Percentiles rank a stretch among this genome's conserved stretches.
Evolutionary conservation across 2,113 vertebrate genomes (phyloP).

Genomic region (Pleuronectes platessa): DNA sequence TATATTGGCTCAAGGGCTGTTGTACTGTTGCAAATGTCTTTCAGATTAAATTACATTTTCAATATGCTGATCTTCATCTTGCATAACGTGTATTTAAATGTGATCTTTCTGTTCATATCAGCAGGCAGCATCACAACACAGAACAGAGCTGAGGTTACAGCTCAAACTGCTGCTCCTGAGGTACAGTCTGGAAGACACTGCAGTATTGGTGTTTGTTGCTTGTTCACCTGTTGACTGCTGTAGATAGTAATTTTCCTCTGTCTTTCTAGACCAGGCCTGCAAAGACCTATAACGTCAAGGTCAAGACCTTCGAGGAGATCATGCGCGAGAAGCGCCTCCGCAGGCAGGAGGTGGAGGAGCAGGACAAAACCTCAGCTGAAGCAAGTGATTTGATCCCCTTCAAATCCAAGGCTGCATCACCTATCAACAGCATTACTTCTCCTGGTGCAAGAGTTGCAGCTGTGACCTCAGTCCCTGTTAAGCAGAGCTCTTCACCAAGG

Average conservation of each 20-base stretch:
- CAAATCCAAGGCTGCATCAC: constrained; percentile 35
- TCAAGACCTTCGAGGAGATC: constrained; percentile 91
- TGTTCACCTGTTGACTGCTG: not conserved
- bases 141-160: constrained; percentile 40
- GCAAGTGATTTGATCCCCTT: constrained; percentile 43
- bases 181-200: constrained; percentile 21
- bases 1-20: not conserved
- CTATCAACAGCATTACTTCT: not conserved
- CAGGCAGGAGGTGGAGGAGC: constrained; percentile 79
- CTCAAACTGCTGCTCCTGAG: constrained; percentile 37
- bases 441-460: not conserved
- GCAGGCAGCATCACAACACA: constrained; percentile 40
- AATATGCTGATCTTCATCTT: not conserved
- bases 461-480: not conserved
- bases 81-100: not conserved
- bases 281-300: constrained; percentile 67
- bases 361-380: constrained; percentile 39
- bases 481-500: constrained; percentile 24
- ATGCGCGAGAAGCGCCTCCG: constrained; percentile 86
- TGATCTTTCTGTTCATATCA: constrained; percentile 22
- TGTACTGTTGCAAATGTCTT: too few species aligned
- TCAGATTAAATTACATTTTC: not conserved
- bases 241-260: not conserved
- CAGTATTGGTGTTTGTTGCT: not conserved
- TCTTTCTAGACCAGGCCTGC: constrained; percentile 37